phyloP scores from a whole-genome alignment of 2,113 vertebrate species.

The Chloropsis cyanopogon region DNA sequence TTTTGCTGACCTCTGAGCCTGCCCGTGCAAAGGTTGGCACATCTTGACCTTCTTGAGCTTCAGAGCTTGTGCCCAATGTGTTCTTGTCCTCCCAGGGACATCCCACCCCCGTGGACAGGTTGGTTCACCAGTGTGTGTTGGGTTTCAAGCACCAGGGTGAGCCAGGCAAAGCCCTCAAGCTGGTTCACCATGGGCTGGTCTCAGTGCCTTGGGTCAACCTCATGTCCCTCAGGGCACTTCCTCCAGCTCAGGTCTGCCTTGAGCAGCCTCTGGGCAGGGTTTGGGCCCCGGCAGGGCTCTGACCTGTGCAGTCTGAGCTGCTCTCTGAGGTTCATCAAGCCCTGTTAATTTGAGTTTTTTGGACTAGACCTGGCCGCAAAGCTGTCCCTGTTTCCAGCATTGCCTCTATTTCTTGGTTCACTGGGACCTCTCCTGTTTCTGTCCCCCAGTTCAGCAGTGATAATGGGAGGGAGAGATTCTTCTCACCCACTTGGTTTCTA shows the following conservation, averaged over 20 bases:
- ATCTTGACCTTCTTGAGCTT: neutral
- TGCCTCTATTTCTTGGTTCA: neutral
- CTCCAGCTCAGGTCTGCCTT: neutral
- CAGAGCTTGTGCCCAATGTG: neutral
- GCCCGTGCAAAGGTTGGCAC: neutral
- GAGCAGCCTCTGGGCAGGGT: neutral
- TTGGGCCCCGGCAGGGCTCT: neutral
- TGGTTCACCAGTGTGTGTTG: fast-evolving
- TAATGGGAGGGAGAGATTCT: neutral
- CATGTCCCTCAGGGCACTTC: neutral
- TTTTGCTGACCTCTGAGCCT: neutral
- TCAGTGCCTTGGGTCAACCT: neutral
- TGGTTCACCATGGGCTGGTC: neutral
- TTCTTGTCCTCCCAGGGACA: neutral
- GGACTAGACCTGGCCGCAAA: neutral
- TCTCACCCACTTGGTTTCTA: neutral
- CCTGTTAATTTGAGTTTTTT: neutral
- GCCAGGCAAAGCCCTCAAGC: neutral
- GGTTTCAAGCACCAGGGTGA: neutral
- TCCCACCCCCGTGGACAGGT: fast-evolving
- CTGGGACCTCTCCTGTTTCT: neutral
- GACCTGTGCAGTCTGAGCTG: neutral
- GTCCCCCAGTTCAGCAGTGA: neutral
- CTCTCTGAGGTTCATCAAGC: neutral
- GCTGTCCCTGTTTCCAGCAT: neutral